phyloP scores from a whole-genome alignment of 2,113 vertebrate genomes.

The Nansenia antarctica region DNA sequence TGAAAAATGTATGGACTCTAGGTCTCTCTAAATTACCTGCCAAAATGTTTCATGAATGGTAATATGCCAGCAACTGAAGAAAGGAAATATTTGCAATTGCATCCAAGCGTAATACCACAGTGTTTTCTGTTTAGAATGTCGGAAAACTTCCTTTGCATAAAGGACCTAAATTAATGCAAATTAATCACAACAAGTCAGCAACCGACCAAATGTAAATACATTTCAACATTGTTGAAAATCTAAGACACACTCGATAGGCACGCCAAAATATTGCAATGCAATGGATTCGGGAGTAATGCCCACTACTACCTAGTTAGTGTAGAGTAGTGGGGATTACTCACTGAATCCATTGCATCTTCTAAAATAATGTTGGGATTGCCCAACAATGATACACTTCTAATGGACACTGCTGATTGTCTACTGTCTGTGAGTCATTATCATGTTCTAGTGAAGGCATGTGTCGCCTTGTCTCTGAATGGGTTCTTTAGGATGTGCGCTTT shows the following conservation, averaged over 20 bases:
- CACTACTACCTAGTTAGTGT: too few species aligned
- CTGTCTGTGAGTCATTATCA: background rate
- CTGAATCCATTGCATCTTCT: background rate
- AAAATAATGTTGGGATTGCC: background rate
- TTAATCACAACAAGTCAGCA: background rate
- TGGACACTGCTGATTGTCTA: background rate
- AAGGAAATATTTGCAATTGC: constrained; percentile 31
- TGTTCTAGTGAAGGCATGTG: background rate
- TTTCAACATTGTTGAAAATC: too few species aligned
- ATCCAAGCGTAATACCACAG: background rate
- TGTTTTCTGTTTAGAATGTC: background rate
- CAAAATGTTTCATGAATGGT: constrained; percentile 73
- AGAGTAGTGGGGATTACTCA: too few species aligned
- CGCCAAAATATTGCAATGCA: too few species aligned
- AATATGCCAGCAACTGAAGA: constrained; percentile 69
- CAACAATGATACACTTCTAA: background rate
- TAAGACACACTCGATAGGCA: too few species aligned
- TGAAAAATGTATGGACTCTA: constrained; percentile 70
- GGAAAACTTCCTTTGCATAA: constrained; percentile 43
- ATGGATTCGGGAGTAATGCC: too few species aligned
- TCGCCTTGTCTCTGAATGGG: background rate
- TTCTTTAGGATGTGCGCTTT: constrained; percentile 5
- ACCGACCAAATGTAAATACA: too few species aligned
- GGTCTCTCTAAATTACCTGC: constrained; percentile 74
- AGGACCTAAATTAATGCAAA: constrained; percentile 29